A percentile compares a stretch with the other conserved stretches of the same genome.
Evolutionary conservation across 2,888 invertebrate genomes (phyloP).

Genomic region (Pseudococcus jackbeardsleyi): DNA sequence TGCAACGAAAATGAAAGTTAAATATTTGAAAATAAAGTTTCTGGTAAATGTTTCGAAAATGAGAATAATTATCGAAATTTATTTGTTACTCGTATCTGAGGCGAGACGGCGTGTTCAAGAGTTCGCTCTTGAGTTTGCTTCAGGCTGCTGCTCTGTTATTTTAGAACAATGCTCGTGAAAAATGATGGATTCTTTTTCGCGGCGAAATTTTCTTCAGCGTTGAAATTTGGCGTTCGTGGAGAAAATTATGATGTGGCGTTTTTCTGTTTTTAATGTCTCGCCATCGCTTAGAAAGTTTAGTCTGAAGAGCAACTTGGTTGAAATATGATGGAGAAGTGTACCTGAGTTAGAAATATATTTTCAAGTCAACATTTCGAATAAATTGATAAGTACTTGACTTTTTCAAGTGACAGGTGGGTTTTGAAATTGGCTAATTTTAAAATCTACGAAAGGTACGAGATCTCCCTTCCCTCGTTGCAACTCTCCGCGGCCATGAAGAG

Average conservation of each 20-base stretch:
- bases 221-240: background rate
- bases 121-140: background rate
- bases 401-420: no score
- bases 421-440: no score
- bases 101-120: background rate
- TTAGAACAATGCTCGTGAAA: background rate
- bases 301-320: no score
- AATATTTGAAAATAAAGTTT: constrained; percentile 20
- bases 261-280: background rate
- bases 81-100: background rate
- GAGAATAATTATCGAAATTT: constrained; percentile 4
- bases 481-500: no score
- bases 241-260: background rate
- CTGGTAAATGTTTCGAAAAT: background rate
- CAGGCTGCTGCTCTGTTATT: background rate
- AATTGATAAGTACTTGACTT: no score
- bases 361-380: no score
- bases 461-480: no score
- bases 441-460: no score
- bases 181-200: background rate
- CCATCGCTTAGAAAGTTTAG: background rate
- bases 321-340: no score
- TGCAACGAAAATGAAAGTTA: constrained; percentile 33
- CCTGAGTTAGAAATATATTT: no score
- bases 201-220: background rate